A percentile compares a stretch with the other conserved stretches of the same genome.
Conservation (phyloP, 2,888 invertebrate genomes). For the Dione vanillae region DNA sequence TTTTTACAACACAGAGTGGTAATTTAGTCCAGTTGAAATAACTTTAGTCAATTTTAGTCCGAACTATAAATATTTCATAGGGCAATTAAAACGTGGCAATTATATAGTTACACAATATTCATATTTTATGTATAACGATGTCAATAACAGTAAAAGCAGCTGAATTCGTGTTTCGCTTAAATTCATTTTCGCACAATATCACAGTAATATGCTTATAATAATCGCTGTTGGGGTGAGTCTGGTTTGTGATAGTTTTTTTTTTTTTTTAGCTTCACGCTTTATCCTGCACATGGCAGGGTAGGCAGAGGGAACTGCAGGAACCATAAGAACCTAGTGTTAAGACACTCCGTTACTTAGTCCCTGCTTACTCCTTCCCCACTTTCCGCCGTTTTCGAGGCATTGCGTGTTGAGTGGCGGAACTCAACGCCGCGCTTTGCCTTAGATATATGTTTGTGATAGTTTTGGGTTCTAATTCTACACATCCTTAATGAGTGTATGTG, state of each 20-base stretch:
- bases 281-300: too few species aligned
- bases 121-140: conserved; percentile 32
- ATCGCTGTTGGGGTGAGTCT: neutral
- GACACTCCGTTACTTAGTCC: too few species aligned
- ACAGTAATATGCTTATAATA: neutral
- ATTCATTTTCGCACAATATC: neutral
- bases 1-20: conserved; percentile 6
- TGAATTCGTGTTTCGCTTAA: conserved; percentile 1
- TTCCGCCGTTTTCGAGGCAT: too few species aligned
- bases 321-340: too few species aligned
- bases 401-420: too few species aligned
- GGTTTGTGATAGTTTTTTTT: neutral
- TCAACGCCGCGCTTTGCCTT: too few species aligned
- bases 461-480: neutral
- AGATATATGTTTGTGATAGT: neutral
- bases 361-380: too few species aligned
- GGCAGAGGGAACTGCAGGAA: too few species aligned
- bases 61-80: conserved; percentile 31
- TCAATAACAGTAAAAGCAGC: conserved; percentile 11
- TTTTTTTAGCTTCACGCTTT: too few species aligned
- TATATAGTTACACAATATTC: conserved; percentile 32
- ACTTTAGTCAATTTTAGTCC: conserved; percentile 19
- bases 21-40: conserved; percentile 28
- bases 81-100: conserved; percentile 30
- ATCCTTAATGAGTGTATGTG: too few species aligned